Conservation (phyloP, 1,140 invertebrate species). For the Drosophila sp. region DNA sequence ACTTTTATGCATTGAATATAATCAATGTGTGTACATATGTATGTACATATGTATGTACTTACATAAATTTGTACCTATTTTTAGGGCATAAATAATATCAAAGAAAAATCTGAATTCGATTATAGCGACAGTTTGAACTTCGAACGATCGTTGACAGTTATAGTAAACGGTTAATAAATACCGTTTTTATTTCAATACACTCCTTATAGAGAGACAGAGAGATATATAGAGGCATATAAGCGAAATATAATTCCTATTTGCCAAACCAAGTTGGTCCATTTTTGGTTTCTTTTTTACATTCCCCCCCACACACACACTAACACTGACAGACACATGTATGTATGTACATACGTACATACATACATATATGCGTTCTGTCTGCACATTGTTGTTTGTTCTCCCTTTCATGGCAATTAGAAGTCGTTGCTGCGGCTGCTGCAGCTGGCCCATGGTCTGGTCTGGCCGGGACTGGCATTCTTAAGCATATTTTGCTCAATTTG, state of each 20-base stretch:
- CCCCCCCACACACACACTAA: conserved; percentile 23
- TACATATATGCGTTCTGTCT: conserved; percentile 30
- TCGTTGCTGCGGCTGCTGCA: conserved; percentile 36
- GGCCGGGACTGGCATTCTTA: conserved; percentile 59
- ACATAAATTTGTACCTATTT: too few species aligned
- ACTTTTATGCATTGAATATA: too few species aligned
- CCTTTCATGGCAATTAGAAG: conserved; percentile 53
- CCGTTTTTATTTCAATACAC: not conserved
- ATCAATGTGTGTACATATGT: too few species aligned
- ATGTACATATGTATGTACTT: too few species aligned
- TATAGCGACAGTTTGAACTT: not conserved
- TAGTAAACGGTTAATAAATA: too few species aligned
- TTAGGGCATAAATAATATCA: too few species aligned
- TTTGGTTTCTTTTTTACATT: conserved; percentile 61
- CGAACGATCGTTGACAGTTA: too few species aligned
- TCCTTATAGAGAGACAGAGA: not conserved
- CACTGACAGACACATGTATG: conserved; percentile 13
- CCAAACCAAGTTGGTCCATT: conserved; percentile 73
- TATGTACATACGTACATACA: conserved; percentile 23
- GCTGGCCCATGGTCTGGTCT: conserved; percentile 29
- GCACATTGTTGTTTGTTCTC: conserved; percentile 35
- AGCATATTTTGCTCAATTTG: conserved; percentile 71
- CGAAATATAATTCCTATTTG: conserved; percentile 61
- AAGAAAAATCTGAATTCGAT: too few species aligned
- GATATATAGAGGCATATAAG: conserved; percentile 3